Evolutionary conservation across 2,113 vertebrate genomes (phyloP).

Genomic region (Aleadryas rufinucha): DNA sequence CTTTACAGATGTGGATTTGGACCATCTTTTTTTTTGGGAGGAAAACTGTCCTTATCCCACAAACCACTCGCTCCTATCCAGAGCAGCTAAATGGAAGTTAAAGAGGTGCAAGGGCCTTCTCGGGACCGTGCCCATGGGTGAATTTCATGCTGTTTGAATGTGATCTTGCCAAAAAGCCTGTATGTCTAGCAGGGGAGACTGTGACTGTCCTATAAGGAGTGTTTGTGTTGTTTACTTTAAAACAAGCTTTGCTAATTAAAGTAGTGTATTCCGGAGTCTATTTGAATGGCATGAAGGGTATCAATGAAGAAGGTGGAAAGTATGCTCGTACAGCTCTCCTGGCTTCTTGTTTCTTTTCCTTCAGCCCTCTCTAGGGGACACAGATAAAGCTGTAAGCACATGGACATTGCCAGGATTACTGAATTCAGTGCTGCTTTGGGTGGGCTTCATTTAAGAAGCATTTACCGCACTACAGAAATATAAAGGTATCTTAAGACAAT

Average conservation of each 20-base stretch:
- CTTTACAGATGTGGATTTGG: conserved; percentile 25
- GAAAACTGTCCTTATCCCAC: not conserved
- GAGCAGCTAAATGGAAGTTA: not conserved
- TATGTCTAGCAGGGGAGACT: conserved; percentile 28
- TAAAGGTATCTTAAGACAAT: not conserved
- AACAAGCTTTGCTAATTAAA: conserved; percentile 67
- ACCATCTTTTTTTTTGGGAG: not conserved
- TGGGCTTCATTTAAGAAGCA: not conserved
- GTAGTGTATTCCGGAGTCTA: conserved; percentile 44
- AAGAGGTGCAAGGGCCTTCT: not conserved
- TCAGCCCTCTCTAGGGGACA: not conserved
- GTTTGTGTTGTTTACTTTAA: conserved; percentile 57
- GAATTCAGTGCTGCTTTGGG: not conserved
- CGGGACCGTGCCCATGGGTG: not conserved
- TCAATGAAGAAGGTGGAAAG: conserved; percentile 15
- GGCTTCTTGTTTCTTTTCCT: not conserved
- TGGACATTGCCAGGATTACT: not conserved
- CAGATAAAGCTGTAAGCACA: not conserved
- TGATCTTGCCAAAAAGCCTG: conserved; percentile 53
- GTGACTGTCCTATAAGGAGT: conserved; percentile 49
- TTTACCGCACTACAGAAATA: not conserved
- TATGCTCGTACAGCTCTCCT: not conserved
- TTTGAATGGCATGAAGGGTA: conserved; percentile 40
- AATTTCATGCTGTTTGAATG: conserved; percentile 39
- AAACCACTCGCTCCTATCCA: not conserved